These are phyloP conservation scores for Cantharis rufa DNA, from an alignment of 2,888 invertebrate species.

Conservation along the genomic window DNA sequence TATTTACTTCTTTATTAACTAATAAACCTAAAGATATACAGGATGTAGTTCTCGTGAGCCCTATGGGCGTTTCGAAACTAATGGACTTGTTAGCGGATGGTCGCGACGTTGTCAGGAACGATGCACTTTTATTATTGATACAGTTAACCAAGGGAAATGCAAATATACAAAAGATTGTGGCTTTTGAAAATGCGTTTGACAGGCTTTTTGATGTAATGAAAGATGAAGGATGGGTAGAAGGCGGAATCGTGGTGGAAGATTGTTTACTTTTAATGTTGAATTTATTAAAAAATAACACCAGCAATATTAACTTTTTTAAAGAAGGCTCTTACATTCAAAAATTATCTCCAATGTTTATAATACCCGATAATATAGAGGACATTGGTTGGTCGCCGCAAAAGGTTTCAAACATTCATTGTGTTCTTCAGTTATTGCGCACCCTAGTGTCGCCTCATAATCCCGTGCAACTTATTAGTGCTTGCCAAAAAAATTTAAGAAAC, in stretches of 20 bases:
- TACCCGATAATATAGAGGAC: slow-evolving; percentile 73
- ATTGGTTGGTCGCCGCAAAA: slow-evolving; percentile 91
- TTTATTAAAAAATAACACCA: slow-evolving; percentile 90
- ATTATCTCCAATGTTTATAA: slow-evolving; percentile 84
- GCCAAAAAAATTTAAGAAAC: slow-evolving; percentile 87
- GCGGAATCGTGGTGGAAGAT: slow-evolving; percentile 98
- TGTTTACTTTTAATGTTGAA: slow-evolving; percentile 92
- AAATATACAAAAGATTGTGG: slow-evolving; percentile 98
- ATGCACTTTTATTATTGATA: slow-evolving; percentile 87
- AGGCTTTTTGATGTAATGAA: slow-evolving; percentile 89
- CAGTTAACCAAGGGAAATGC: slow-evolving; percentile 94
- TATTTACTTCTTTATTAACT: slow-evolving; percentile 84
- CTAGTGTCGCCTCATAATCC: slow-evolving; percentile 94
- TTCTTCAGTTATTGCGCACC: slow-evolving; percentile 87
- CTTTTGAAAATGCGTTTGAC: slow-evolving; percentile 98
- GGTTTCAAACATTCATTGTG: slow-evolving; percentile 90
- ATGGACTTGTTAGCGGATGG: slow-evolving; percentile 95
- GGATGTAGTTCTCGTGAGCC: slow-evolving; percentile 84
- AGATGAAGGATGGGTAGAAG: slow-evolving; percentile 86
- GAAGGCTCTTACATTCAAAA: slow-evolving; percentile 96
- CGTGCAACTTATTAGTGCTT: slow-evolving; percentile 74
- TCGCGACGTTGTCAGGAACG: slow-evolving; percentile 94
- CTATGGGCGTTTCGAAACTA: slow-evolving; percentile 96
- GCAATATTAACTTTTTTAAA: slow-evolving; percentile 98
- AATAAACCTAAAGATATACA: slow-evolving; percentile 87